Evolutionary conservation across 2,797 vertebrate genomes (phyloP), one percentile per base, ranked within the genome.

Genomic region (Spea hammondii): DNA sequence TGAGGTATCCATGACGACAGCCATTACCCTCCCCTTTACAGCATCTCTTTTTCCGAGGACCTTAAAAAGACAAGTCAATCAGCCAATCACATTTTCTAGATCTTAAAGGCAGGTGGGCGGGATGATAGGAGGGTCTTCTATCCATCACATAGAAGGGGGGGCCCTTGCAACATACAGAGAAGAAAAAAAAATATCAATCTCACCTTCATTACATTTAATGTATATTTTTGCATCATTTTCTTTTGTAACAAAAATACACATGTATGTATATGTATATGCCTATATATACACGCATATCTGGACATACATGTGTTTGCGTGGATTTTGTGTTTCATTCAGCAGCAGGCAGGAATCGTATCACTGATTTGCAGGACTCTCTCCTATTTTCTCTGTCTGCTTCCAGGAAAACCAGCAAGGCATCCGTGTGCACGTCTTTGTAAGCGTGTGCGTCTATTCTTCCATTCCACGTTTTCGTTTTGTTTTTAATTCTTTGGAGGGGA

Each of bases 1-100:
- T 76, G 85, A 83, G 84, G 88, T 90, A 84, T 82, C 87, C 86
- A 90, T 90, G 88, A 86, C 83, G 72, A 88, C 88, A 83, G 83
- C 83, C 85, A 84, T 84, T 85, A 83, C 87, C 80, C 72, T 84
- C 83, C 79, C 78, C 83, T 79, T 13, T 88, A 84, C 84, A 83
- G 87, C 83, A 84, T 77, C 80, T 78, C 57, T 59, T 65, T 49
- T 77, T 69, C 70, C 68, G 49, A 11, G 70, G 55, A 77, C 55
- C 7, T 51, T 84, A 79, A 32, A 83, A 55, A 11, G 85, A 76
- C 83, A 78, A 45, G 5, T 10, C 54, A 32, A 3, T 9, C 11
- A 67, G 13, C 83, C 84, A 83, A 85, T 84, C 50, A 9, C 49
- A 46, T 4, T 84, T 84, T 84, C 75, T 82, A 84, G 74, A 72